Evolutionary conservation across 2,113 vertebrate species (phyloP).

Genomic region (Notechis scutatus): DNA sequence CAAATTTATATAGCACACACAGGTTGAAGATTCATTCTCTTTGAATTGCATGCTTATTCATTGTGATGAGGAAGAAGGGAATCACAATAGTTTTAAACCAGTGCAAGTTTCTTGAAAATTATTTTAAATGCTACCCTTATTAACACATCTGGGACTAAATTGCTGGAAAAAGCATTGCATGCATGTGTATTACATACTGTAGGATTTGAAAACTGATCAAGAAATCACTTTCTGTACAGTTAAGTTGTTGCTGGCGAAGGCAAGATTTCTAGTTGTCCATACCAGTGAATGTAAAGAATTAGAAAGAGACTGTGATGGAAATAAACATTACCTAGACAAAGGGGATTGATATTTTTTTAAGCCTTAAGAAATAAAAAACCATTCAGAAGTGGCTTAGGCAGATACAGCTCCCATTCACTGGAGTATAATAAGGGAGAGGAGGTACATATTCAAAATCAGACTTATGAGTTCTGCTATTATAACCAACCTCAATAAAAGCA

Average conservation of each 20-base stretch:
- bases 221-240: neutral
- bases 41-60: neutral
- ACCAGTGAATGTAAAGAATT: neutral
- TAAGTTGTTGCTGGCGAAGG: neutral
- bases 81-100: neutral
- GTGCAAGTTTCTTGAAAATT: neutral
- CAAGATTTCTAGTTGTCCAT: neutral
- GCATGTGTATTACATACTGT: neutral
- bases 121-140: neutral
- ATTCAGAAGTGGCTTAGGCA: neutral
- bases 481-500: neutral
- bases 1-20: neutral
- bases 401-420: neutral
- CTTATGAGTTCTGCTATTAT: neutral
- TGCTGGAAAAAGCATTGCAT: neutral
- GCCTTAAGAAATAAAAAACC: neutral
- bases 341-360: neutral
- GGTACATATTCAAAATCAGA: neutral
- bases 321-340: neutral
- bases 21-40: neutral
- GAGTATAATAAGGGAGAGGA: neutral
- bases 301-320: neutral
- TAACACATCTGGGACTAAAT: neutral
- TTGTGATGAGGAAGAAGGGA: neutral
- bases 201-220: neutral